Base-by-base conservation (phyloP, 1,140 invertebrate species). In the Diploscapter pachys region DNA sequence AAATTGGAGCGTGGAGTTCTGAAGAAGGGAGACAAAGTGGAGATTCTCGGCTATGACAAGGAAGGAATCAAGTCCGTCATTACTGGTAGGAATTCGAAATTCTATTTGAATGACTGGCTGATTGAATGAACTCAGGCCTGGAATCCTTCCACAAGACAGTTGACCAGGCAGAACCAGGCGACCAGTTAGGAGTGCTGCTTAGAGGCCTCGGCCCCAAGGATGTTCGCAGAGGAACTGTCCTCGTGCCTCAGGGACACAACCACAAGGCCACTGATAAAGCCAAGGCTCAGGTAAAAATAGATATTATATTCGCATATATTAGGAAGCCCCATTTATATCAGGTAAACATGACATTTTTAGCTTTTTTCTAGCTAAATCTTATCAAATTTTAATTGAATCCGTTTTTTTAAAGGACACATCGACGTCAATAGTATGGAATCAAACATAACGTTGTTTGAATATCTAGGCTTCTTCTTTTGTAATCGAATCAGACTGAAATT, bases 91-190 rank as follows among this genome's bases (percentile, higher is more conserved):
- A 53, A n/a, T 5, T 50, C 52, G 13, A 53, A 5, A 8, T n/a
- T 5, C 56, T 49, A 11, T 68, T 68, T 13, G 9, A 13, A 13
- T 9, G 48, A 59, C n/a, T 65, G 9, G 9, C 48, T 9, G n/a
- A 11, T 78, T 77, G 49, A 76, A 89, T 89, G 31, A 31, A 31
- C 31, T 31, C 31, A 31, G 31, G 94, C 56, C 90, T 99, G 73
- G 96, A 99, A 88, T 98, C 98, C 93, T 99, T 98, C 88, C 94
- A 95, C 85, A 92, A 99, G 86, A 95, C 92, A 78, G 86, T 99
- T 56, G 94, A 98, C 56, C 91, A 95, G 85, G 94, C 94, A 0
- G 92, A 98, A 79, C 95, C 97, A 67, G 97, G 97, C 54, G 90
- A 99, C 87, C 95, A 98, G 85, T 85, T 98, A 53, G 97, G 96